Evolutionary conservation across 2,113 vertebrate species (phyloP).

Genomic region (Ceyx melanurus): DNA sequence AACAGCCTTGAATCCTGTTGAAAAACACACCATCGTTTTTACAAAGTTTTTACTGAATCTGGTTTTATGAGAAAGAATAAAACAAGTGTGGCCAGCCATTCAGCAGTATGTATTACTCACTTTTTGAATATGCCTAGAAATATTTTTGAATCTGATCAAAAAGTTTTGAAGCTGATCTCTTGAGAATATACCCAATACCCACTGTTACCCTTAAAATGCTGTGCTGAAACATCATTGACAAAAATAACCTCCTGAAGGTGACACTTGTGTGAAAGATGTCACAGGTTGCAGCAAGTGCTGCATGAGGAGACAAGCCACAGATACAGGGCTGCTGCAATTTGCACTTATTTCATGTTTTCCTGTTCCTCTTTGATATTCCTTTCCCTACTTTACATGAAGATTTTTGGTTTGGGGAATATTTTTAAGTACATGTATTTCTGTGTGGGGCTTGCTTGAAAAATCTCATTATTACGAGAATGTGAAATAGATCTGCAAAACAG

Average conservation of each 20-base stretch:
- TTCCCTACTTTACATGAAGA: background rate
- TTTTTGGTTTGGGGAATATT: background rate
- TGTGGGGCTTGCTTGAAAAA: background rate
- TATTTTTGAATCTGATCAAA: constrained; percentile 54
- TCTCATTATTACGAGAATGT: background rate
- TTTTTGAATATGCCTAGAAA: background rate
- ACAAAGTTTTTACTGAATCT: background rate
- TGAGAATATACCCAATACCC: constrained; percentile 36
- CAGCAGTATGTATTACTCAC: background rate
- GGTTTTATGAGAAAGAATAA: constrained; percentile 48
- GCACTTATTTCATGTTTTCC: background rate
- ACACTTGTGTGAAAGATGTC: constrained; percentile 38
- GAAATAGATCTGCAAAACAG: background rate
- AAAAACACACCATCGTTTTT: background rate
- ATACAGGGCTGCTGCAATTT: background rate
- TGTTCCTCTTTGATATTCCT: background rate
- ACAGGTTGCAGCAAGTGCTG: background rate
- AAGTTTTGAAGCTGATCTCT: constrained; percentile 51
- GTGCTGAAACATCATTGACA: constrained; percentile 51
- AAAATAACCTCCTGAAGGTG: constrained; percentile 66
- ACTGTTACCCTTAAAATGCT: constrained; percentile 44
- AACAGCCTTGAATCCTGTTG: background rate
- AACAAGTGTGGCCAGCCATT: background rate
- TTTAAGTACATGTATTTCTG: background rate
- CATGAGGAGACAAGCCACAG: background rate